These are phyloP conservation scores for Clarias laeviceps DNA, from an alignment of 2,797 vertebrate species.

Conservation along the genomic window DNA sequence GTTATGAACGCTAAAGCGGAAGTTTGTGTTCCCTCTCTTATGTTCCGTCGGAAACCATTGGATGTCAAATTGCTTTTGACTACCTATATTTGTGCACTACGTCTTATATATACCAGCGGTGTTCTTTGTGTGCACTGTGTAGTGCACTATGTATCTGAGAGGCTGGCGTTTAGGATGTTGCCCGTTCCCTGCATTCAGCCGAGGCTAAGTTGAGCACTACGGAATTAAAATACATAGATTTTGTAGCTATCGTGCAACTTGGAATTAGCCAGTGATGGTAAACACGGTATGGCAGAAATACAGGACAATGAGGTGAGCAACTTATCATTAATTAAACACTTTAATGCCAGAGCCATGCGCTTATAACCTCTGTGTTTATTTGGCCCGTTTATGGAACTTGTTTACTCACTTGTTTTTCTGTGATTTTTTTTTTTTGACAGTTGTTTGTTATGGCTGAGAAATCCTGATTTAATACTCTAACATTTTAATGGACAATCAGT, in stretches of 20 bases:
- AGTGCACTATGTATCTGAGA: background rate
- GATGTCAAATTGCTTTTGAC: background rate
- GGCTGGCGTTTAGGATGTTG: background rate
- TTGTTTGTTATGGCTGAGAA: background rate
- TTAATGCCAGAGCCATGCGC: background rate
- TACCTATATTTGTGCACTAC: background rate
- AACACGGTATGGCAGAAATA: conserved; percentile 75
- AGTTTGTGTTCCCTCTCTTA: background rate
- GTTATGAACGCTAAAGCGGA: background rate
- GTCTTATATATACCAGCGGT: background rate
- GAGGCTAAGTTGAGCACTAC: conserved; percentile 14
- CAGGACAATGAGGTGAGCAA: conserved; percentile 73
- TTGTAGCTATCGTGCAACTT: conserved; percentile 29
- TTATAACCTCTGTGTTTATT: background rate
- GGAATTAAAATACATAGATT: background rate
- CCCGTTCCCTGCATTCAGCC: background rate
- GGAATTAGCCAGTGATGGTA: conserved; percentile 61
- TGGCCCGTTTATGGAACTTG: conserved; percentile 40
- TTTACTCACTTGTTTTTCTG: conserved; percentile 34
- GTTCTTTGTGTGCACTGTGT: background rate
- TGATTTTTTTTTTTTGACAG: background rate
- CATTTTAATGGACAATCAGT: background rate
- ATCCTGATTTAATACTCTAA: background rate
- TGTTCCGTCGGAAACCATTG: conserved; percentile 5
- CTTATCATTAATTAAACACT: background rate